Conservation (phyloP, 2,113 vertebrate species). For the Brienomyrus longianalis region DNA sequence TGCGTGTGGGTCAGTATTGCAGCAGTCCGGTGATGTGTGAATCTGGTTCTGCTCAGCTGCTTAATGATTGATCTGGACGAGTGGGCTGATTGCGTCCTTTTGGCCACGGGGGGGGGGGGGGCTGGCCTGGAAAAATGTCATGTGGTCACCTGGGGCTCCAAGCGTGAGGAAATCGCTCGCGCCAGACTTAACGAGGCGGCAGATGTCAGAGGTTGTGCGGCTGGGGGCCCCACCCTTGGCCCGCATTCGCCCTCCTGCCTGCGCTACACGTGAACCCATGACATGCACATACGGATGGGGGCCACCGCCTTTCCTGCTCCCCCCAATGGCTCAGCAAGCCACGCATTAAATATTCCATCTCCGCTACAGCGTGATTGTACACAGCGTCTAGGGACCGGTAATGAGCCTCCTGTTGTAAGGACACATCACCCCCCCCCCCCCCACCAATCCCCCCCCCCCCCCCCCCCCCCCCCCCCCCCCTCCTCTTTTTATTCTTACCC, state of each 20-base stretch:
- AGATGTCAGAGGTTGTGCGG: not conserved
- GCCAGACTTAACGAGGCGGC: not conserved
- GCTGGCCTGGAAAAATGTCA: not conserved
- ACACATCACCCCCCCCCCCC: not conserved
- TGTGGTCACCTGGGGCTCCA: not conserved
- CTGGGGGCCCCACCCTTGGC: not conserved
- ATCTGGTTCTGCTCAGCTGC: not conserved
- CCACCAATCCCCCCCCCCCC: not conserved
- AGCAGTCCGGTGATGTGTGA: not conserved
- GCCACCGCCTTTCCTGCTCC: not conserved
- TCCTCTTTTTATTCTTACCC: too few relatives aligned
- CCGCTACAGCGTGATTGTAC: constrained; percentile 11
- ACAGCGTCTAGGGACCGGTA: not conserved
- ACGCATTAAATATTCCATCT: constrained; percentile 13
- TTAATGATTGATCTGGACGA: constrained; percentile 13
- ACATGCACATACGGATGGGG: not conserved
- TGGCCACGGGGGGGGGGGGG: not conserved
- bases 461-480: too few relatives aligned
- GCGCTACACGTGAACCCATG: not conserved
- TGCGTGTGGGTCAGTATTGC: not conserved
- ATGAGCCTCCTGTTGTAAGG: not conserved
- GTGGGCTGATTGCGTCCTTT: not conserved
- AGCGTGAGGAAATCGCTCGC: not conserved
- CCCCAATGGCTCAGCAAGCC: not conserved
- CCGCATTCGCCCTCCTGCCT: not conserved